A percentile compares a stretch with the other conserved stretches of the same genome.
Conservation (phyloP, 64 coral and sea anemone genomes). For the Actinia tenebrosa region DNA sequence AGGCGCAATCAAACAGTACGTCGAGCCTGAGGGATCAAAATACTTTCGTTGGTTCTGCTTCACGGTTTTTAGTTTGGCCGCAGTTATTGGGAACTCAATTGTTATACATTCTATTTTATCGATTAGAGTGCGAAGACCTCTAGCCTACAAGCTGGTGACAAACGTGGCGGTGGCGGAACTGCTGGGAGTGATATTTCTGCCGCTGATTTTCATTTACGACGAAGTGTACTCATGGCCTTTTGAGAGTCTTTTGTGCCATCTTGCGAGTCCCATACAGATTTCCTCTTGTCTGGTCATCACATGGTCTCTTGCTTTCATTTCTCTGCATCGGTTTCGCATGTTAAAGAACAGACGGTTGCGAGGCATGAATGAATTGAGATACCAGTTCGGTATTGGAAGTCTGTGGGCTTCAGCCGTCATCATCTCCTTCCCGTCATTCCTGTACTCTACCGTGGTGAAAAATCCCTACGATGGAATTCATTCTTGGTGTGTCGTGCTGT, state of each 20-base stretch:
- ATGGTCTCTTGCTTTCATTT: constrained; percentile 63
- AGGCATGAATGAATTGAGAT: constrained; percentile 7
- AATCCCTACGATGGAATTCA: constrained; percentile 7
- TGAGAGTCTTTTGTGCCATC: constrained; percentile 64
- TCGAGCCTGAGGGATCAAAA: not conserved
- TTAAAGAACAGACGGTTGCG: constrained; percentile 39
- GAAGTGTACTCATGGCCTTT: constrained; percentile 50
- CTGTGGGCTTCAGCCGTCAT: constrained; percentile 48
- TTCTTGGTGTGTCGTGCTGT: constrained; percentile 20
- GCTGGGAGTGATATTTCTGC: constrained; percentile 28
- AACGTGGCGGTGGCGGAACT: constrained; percentile 75
- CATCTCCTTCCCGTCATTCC: constrained; percentile 25
- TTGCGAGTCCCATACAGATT: constrained; percentile 37
- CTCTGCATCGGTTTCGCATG: constrained; percentile 60
- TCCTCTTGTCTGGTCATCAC: constrained; percentile 49
- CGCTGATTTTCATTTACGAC: constrained; percentile 55
- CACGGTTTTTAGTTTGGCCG: constrained; percentile 25
- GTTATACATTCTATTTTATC: constrained; percentile 37
- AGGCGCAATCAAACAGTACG: not conserved
- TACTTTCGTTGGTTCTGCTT: constrained; percentile 15
- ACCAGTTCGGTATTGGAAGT: constrained; percentile 16
- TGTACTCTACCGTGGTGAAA: constrained; percentile 32
- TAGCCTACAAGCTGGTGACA: constrained; percentile 54
- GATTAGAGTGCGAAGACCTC: constrained; percentile 14
- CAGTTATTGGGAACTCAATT: constrained; percentile 43